Evolutionary conservation across 2,797 vertebrate species (phyloP), one percentile per base, ranked within the genome.

Genomic region (Leucoraja ocellata): DNA sequence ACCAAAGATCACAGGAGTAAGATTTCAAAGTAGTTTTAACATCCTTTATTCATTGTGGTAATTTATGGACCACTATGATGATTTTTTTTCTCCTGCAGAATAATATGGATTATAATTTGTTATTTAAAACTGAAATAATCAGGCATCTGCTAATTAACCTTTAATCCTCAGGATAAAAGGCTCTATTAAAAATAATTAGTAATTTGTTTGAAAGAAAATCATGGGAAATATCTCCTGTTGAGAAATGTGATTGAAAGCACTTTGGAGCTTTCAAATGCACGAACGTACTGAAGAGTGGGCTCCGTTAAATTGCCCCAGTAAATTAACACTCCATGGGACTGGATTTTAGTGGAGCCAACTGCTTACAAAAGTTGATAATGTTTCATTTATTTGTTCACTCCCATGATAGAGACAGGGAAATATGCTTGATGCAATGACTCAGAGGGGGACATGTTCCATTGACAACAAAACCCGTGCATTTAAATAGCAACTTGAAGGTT

Each of bases 41-140:
- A 71, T n/a, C 32, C 18, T 39, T 90, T 90, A 90, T 90, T 90
- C 86, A 36, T 39, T 23, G n/a, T 65, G 1, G 65, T 71, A 28
- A 91, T 91, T 90, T 39, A 71, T 71, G 36, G 88, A 39, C 63
- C 65, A 65, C 32, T 7, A 4, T 11, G 86, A 39, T 71, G 36
- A 73, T 73, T 68, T 73, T 71, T 54, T 54, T 54, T 54, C 46
- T 54, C 46, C 88, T 25, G 32, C 32, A 23, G 88, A 73, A 68
- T 91, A 91, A 91, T 39, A 71, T 46, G 65, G 84, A 73, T 91
- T 18, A 46, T 91, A 36, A 91, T 91, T 91, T 91, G 32, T 91
- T 46, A 91, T 16, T 91, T 91, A 91, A 46, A 91, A 36, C 65
- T 71, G 88, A 91, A 91, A 91, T 91, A 71, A 91, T 68, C 88